Evolutionary conservation across 2,888 invertebrate species (phyloP).

Genomic region (Axea sp.): DNA sequence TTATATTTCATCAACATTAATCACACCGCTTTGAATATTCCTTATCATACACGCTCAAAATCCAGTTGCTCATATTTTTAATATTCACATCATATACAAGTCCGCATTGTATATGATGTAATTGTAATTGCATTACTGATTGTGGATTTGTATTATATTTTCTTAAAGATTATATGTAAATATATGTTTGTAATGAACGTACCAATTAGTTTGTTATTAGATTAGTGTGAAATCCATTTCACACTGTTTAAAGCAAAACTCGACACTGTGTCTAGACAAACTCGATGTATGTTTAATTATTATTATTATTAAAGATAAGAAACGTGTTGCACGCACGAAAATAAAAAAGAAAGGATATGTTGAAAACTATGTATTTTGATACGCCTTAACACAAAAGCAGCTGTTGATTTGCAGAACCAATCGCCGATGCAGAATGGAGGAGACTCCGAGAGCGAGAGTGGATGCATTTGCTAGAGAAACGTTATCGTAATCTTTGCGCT

Average conservation of each 20-base stretch:
- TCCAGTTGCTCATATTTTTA: conserved; percentile 23
- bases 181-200: conserved; percentile 7
- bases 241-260: background rate
- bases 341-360: background rate
- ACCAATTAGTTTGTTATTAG: background rate
- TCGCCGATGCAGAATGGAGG: conserved; percentile 89
- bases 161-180: conserved; percentile 9
- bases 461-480: conserved; percentile 87
- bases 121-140: background rate
- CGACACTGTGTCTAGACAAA: background rate
- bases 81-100: background rate
- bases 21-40: background rate
- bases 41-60: conserved; percentile 4
- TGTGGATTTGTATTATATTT: conserved; percentile 9
- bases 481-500: conserved; percentile 25
- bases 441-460: conserved; percentile 90
- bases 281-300: background rate
- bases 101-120: too few relatives aligned
- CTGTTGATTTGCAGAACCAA: conserved; percentile 91
- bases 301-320: too few relatives aligned
- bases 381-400: conserved; percentile 81
- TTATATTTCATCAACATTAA: background rate
- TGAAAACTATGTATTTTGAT: conserved; percentile 36
- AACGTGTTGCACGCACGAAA: too few relatives aligned
- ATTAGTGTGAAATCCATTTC: background rate